Evolutionary conservation across 1,140 invertebrate genomes (phyloP), one percentile per base, ranked within the genome.

Genomic region (Sminthurides bifidus): DNA sequence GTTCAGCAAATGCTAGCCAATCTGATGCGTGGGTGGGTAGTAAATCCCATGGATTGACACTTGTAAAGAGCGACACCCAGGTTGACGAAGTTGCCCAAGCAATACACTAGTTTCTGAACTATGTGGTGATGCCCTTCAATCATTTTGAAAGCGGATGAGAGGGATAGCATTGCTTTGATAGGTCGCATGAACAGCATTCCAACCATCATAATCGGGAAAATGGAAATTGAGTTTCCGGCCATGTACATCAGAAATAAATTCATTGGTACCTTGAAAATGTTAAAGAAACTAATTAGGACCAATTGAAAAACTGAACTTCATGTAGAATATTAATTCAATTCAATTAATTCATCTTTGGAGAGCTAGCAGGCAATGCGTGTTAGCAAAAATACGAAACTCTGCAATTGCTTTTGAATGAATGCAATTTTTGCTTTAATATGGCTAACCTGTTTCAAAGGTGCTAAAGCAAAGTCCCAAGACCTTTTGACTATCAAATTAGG

Each of bases 141-240:
- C 73, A 91, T 83, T 74, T 94, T 94, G 66, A 97, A 97, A 44
- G 91, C 82, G 78, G 72, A 50, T n/a, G 58, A 33, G 24, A 65
- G 35, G 26, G 73, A 71, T 51, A 57, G 55, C 52, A 64, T 65
- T 61, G 61, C 51, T 59, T 98, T 94, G 2, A 98, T 82, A 15
- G 93, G 93, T 62, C 92, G 76, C 56, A 97, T 84, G 59, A 97
- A 87, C 69, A 98, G 80, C 95, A 98, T 98, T 33, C 92, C 92
- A 19, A 98, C 91, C 94, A 99, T 98, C 95, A 99, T 49, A n/a
- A 99, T 98, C 1, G 95, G 95, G 68, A 99, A 98, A 62, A 99
- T 97, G 0, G 92, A 97, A 66, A 98, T 97, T 0, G 93, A 94
- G 72, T 92, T 97, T 33, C 94, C 95, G 53, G 94, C 89, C 95